Evolutionary conservation across 2,888 invertebrate genomes (phyloP).

Genomic region (Theristus sp.): DNA sequence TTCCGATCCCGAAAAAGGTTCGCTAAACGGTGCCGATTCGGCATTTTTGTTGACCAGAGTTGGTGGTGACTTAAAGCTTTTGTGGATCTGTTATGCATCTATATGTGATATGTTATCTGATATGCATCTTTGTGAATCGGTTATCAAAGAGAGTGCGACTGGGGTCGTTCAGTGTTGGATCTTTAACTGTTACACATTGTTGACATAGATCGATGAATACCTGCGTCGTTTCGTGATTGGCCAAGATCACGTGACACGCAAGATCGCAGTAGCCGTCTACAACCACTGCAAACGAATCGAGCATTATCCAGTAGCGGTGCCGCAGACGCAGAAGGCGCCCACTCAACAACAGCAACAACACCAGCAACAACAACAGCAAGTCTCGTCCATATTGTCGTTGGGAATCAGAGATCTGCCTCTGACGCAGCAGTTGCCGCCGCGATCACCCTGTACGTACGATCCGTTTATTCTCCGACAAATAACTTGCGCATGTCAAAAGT

Average conservation of each 20-base stretch:
- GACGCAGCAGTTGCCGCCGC: too few relatives aligned
- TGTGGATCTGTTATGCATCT: neutral
- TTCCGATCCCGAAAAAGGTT: too few relatives aligned
- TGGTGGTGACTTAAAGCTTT: too few relatives aligned
- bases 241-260: slow-evolving; percentile 90
- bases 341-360: slow-evolving; percentile 13
- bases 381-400: too few relatives aligned
- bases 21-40: too few relatives aligned
- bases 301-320: neutral
- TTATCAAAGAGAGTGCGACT: neutral
- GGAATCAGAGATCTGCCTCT: too few relatives aligned
- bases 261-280: slow-evolving; percentile 88
- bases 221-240: slow-evolving; percentile 54
- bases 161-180: neutral
- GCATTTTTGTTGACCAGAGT: too few relatives aligned
- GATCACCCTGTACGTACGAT: too few relatives aligned
- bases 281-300: slow-evolving; percentile 88
- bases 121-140: neutral
- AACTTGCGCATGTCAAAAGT: too few relatives aligned
- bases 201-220: slow-evolving; percentile 66
- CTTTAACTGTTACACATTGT: neutral
- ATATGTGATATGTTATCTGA: neutral
- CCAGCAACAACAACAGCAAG: slow-evolving; percentile 9
- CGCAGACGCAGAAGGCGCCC: neutral
- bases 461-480: too few relatives aligned